These are phyloP conservation scores for Pangasius sanitwongsei DNA, from an alignment of 2,797 vertebrate species.

Conservation along the genomic window DNA sequence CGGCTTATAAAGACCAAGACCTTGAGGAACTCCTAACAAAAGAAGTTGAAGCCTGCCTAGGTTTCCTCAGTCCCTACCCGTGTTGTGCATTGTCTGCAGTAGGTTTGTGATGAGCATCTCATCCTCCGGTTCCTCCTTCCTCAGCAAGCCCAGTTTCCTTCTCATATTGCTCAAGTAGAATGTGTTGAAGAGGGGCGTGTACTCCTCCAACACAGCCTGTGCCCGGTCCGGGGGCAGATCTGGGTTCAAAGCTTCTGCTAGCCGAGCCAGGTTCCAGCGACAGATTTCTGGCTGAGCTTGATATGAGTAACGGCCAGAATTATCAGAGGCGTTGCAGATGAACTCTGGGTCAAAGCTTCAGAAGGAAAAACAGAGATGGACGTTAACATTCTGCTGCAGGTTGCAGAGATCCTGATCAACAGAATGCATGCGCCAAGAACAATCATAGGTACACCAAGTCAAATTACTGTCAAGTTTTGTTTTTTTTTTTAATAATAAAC, in stretches of 20 bases:
- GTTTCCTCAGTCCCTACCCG: constrained; percentile 72
- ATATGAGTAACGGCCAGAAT: constrained; percentile 88
- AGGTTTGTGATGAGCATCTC: constrained; percentile 81
- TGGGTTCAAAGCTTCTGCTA: constrained; percentile 89
- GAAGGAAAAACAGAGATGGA: not conserved
- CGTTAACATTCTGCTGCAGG: not conserved
- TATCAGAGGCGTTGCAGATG: constrained; percentile 93
- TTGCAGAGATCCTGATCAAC: not conserved
- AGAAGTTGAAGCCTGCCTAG: not conserved
- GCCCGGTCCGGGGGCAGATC: constrained; percentile 83
- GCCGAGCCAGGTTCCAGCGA: constrained; percentile 91
- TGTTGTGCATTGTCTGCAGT: constrained; percentile 90
- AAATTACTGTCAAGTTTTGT: not conserved
- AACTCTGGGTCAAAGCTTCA: constrained; percentile 92
- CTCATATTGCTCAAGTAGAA: constrained; percentile 92
- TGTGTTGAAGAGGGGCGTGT: constrained; percentile 81
- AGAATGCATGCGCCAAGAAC: not conserved
- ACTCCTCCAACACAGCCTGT: constrained; percentile 82
- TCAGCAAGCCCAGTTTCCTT: constrained; percentile 87
- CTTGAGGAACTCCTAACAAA: not conserved
- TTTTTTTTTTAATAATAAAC: not conserved
- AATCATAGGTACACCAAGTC: not conserved
- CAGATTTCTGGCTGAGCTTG: constrained; percentile 91
- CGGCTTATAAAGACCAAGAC: not conserved
- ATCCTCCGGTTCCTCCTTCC: constrained; percentile 82